phyloP scores from a whole-genome alignment of 1,140 invertebrate genomes.

The Trichonephila inaurata region DNA sequence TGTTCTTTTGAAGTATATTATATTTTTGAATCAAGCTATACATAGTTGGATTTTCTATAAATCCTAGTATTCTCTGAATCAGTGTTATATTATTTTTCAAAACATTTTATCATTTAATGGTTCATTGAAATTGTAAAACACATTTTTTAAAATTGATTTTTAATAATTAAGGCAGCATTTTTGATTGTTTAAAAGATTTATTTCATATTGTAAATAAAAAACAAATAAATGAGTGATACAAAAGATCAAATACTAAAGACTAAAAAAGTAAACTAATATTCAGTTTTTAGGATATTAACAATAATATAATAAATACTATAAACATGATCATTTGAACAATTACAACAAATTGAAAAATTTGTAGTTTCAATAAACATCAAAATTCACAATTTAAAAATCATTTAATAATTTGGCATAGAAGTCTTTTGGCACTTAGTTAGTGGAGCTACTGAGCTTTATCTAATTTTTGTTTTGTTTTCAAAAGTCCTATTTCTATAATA shows the following conservation, averaged over 20 bases:
- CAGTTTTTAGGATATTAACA: neutral
- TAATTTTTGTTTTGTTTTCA: conserved; percentile 47
- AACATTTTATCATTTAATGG: no score
- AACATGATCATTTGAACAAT: neutral
- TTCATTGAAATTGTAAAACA: no score
- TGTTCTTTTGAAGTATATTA: no score
- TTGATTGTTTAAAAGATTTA: neutral
- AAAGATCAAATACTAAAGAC: neutral
- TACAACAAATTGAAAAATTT: neutral
- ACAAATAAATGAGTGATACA: conserved; percentile 10
- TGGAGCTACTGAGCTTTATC: conserved; percentile 47
- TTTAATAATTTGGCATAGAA: conserved; percentile 53
- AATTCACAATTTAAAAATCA: conserved; percentile 1
- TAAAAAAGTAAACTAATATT: neutral
- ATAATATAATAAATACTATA: neutral
- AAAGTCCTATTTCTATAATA: neutral
- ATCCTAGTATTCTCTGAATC: no score
- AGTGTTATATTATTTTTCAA: no score
- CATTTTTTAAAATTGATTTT: no score
- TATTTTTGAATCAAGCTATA: no score
- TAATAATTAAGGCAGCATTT: neutral
- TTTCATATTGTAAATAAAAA: neutral
- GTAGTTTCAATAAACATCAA: neutral
- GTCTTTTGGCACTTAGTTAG: conserved; percentile 67
- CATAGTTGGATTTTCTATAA: no score